Evolutionary conservation across 2,888 invertebrate genomes (phyloP).

Genomic region (Synergus umbraculus): DNA sequence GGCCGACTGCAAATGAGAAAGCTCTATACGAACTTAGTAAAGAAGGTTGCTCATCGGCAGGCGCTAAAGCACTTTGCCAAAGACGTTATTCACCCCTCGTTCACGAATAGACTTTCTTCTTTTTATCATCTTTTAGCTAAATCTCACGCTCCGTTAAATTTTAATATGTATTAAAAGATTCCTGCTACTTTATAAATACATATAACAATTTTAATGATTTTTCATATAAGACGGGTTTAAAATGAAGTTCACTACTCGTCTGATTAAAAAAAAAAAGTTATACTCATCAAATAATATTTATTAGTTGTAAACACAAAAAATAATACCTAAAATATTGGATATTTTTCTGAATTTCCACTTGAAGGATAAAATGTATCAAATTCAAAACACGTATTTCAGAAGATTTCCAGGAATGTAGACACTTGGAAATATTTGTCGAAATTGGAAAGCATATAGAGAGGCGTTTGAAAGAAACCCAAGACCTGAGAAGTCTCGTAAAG

Average conservation of each 20-base stretch:
- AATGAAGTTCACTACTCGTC: not conserved
- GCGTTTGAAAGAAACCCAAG: not conserved
- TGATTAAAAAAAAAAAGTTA: too few species aligned
- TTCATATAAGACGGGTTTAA: not conserved
- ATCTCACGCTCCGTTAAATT: not conserved
- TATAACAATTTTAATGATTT: not conserved
- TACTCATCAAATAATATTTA: too few species aligned
- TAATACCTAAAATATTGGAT: too few species aligned
- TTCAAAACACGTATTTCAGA: not conserved
- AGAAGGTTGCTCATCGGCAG: not conserved
- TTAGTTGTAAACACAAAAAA: too few species aligned
- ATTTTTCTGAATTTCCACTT: too few species aligned
- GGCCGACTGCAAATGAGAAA: slow-evolving; percentile 41
- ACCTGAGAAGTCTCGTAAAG: not conserved
- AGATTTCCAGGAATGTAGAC: not conserved
- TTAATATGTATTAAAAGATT: not conserved
- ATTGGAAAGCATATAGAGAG: not conserved
- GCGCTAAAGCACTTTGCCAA: slow-evolving; percentile 25
- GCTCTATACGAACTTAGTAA: slow-evolving; percentile 4
- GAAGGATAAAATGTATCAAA: not conserved
- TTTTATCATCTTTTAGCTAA: slow-evolving; percentile 19
- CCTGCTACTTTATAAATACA: not conserved
- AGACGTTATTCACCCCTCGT: slow-evolving; percentile 16
- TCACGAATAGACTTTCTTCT: not conserved
- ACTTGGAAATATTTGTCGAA: not conserved